Conservation (phyloP, 2,113 vertebrate species). For the Triplophysa rosa region DNA sequence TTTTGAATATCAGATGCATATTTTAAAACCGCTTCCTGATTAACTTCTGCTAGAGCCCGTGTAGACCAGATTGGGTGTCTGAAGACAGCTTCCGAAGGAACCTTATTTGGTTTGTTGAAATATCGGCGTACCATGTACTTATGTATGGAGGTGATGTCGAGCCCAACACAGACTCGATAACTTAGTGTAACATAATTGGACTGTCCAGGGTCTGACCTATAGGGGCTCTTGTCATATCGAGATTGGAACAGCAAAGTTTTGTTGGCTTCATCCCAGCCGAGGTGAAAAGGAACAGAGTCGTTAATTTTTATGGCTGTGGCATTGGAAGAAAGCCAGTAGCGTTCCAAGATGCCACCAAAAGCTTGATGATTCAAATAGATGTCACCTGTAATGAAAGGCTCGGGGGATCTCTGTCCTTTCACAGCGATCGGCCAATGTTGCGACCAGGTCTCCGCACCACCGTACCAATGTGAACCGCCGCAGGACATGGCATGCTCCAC, state of each 20-base stretch:
- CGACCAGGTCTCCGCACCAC: constrained; percentile 85
- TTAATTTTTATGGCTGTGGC: constrained; percentile 93
- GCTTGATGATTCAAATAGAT: constrained; percentile 82
- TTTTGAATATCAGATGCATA: constrained; percentile 78
- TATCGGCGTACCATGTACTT: constrained; percentile 92
- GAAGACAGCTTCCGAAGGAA: constrained; percentile 81
- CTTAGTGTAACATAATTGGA: constrained; percentile 83
- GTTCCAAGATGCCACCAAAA: constrained; percentile 91
- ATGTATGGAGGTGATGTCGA: constrained; percentile 87
- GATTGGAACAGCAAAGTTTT: constrained; percentile 84
- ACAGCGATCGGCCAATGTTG: constrained; percentile 92
- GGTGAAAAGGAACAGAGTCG: constrained; percentile 90
- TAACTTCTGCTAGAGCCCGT: constrained; percentile 77
- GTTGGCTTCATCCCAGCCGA: constrained; percentile 88
- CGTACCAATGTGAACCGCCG: constrained; percentile 90
- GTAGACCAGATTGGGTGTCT: constrained; percentile 87
- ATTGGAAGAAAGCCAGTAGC: constrained; percentile 95
- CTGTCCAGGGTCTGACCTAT: constrained; percentile 74
- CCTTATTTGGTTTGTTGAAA: constrained; percentile 86
- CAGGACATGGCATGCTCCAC: constrained; percentile 92
- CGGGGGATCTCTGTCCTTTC: constrained; percentile 81
- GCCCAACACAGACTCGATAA: constrained; percentile 88
- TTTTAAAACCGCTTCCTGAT: constrained; percentile 80
- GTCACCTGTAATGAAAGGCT: constrained; percentile 89
- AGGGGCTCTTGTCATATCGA: constrained; percentile 84